Conservation (phyloP, 1,140 invertebrate species). For the Cherax destructor region DNA sequence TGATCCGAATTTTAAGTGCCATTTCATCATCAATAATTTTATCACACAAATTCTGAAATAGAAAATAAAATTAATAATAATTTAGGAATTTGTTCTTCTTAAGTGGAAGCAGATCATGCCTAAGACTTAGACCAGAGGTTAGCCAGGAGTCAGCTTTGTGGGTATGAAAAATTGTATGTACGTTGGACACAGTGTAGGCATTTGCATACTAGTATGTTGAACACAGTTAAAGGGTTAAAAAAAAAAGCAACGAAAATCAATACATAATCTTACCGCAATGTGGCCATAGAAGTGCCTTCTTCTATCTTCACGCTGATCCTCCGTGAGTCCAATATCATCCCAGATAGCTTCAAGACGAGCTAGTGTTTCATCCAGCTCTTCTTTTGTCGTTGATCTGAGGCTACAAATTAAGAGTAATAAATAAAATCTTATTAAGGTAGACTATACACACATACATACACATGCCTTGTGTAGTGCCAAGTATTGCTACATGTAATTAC, state of each 20-base stretch:
- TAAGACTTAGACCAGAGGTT: too few relatives aligned
- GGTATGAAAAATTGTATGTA: too few relatives aligned
- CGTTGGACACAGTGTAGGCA: too few relatives aligned
- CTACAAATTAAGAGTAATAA: neutral
- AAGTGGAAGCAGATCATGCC: too few relatives aligned
- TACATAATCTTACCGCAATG: neutral
- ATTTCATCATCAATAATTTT: constrained; percentile 48
- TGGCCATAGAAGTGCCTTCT: constrained; percentile 30
- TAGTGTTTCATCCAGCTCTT: constrained; percentile 23
- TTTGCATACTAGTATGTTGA: too few relatives aligned
- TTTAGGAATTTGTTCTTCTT: too few relatives aligned
- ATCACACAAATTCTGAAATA: constrained; percentile 51
- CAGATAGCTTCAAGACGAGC: constrained; percentile 15
- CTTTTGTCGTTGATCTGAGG: constrained; percentile 2
- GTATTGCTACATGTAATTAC: too few relatives aligned
- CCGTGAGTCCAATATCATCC: constrained; percentile 38
- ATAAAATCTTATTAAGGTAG: too few relatives aligned
- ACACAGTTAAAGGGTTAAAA: too few relatives aligned
- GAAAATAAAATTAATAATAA: neutral
- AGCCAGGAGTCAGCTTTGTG: too few relatives aligned
- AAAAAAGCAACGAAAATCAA: neutral
- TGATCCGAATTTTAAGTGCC: constrained; percentile 36
- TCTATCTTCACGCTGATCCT: constrained; percentile 26
- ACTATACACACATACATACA: too few relatives aligned
- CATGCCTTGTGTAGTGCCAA: neutral